Base-by-base conservation (phyloP, 64 coral and sea anemone genomes). In the Orbicella faveolata region DNA sequence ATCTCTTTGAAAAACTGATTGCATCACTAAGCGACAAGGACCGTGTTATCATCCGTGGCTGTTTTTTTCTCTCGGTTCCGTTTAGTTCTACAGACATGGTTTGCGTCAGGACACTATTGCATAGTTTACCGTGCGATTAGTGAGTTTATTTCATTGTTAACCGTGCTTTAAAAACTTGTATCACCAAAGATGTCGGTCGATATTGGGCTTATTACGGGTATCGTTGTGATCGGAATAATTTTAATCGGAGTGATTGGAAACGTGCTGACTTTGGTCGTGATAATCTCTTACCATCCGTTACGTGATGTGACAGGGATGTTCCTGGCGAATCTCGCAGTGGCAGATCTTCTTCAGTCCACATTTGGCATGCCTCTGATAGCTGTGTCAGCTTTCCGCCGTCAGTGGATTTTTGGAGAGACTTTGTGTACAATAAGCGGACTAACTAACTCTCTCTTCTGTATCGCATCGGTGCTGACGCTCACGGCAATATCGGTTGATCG, bases 371-470 rank as follows among this genome's bases (percentile, higher is more conserved):
- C 94, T 61, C 78, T 96, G n/a, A 93, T 96, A 85, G 53, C 93
- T 23, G n/a, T 75, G 14, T 92, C 91, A 33, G 89, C 90, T 1
- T 75, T 96, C 17, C 57, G 76, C 34, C 64, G 88, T 64, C 87
- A 66, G 3, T 96, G 94, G 94, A 9, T 81, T 16, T 74, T 93
- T 52, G 91, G 94, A 34, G 37, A 89, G 1, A 23, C 33, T 10
- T 34, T 96, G 81, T 93, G 94, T 37, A 80, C 63, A 4, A 36
- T 93, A 11, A 93, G 91, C 17, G 94, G 94, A 48, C n/a, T 90
- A 41, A 90, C 74, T 9, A 96, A 96, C 70, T 91, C 90, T 0
- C 81, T 96, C 4, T 93, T 96, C 63, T 96, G 94, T 79, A 85
- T 88, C 21, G 78, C 94, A 0, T 96, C 94, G 11, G 61, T 96